Evolutionary conservation across 2,797 vertebrate species (phyloP).

Genomic region (Microctenopoma steveboyesi): DNA sequence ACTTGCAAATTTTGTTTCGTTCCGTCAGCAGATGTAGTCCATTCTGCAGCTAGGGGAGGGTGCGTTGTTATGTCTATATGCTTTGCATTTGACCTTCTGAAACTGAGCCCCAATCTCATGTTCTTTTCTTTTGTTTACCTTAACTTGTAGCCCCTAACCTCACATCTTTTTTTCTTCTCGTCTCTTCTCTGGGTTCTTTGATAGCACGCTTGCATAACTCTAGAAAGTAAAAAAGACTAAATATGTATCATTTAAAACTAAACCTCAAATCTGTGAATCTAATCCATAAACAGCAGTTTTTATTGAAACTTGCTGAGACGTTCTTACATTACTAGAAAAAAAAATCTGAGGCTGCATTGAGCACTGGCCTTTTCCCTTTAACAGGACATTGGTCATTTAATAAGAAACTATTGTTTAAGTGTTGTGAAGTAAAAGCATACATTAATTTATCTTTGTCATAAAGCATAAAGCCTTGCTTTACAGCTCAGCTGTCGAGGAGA

Average conservation of each 20-base stretch:
- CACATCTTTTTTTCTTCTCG: constrained; percentile 2
- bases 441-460: background rate
- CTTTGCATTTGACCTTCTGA: constrained; percentile 66
- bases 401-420: background rate
- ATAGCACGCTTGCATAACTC: background rate
- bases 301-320: background rate
- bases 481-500: background rate
- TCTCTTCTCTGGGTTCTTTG: background rate
- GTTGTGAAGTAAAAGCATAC: too few species aligned
- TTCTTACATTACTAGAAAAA: background rate
- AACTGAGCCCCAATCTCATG: constrained; percentile 37
- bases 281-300: background rate
- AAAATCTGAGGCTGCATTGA: background rate
- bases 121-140: constrained; percentile 34
- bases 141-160: background rate
- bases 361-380: background rate
- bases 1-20: constrained; percentile 79
- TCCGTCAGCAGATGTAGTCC: constrained; percentile 71
- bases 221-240: background rate
- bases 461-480: background rate
- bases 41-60: constrained; percentile 57
- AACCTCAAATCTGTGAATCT: background rate
- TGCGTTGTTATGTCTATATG: constrained; percentile 52
- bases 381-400: background rate
- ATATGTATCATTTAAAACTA: background rate